These are phyloP conservation scores for Anneissia japonica DNA, from an alignment of 35 echinoderm and acorn worm species.

Conservation along the genomic window DNA sequence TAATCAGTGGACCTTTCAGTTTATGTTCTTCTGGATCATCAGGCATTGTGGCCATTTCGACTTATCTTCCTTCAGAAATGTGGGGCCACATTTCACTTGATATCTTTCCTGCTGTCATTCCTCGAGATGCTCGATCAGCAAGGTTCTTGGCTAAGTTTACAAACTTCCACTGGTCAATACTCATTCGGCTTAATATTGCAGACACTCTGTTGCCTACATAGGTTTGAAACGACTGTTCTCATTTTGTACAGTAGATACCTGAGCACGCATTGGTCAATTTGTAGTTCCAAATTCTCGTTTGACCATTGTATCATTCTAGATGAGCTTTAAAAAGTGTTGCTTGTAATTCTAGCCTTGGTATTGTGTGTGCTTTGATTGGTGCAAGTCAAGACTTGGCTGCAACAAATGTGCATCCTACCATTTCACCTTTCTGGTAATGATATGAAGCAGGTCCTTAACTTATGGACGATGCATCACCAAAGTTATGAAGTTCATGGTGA, in stretches of 20 bases:
- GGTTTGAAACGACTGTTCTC: not conserved
- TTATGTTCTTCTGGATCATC: not conserved
- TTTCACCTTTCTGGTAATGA: no score
- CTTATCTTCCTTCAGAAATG: not conserved
- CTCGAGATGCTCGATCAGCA: not conserved
- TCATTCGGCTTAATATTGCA: not conserved
- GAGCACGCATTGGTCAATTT: not conserved
- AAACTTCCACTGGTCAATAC: not conserved
- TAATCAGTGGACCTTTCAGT: no score
- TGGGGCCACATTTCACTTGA: not conserved
- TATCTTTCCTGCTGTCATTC: not conserved
- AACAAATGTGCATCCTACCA: no score
- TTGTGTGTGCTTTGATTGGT: not conserved
- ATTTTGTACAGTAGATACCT: not conserved
- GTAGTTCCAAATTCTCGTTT: not conserved
- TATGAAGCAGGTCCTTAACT: no score
- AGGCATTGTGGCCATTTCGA: not conserved
- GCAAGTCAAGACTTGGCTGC: no score
- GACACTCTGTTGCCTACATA: not conserved
- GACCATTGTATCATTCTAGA: not conserved
- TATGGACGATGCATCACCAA: no score
- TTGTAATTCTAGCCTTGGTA: not conserved
- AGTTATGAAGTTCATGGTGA: not conserved
- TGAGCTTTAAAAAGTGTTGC: not conserved
- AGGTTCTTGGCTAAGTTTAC: not conserved